A percentile compares a stretch with the other conserved stretches of the same genome.
Conservation (phyloP, 2,113 vertebrate species). For the Spizaetus ornatus region DNA sequence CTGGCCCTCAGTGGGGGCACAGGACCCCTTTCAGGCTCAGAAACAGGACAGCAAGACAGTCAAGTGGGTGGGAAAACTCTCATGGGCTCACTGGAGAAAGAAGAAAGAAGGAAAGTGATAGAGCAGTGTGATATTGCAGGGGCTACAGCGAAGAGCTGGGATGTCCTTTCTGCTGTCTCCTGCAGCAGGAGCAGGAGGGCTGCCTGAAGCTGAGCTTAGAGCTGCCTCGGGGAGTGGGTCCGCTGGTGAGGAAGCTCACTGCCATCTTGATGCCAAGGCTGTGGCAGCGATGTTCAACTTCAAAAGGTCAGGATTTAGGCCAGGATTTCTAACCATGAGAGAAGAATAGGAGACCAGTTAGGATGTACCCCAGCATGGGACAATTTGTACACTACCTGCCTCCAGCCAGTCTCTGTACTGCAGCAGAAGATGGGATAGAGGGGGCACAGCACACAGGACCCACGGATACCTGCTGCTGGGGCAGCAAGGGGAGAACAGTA, state of each 20-base stretch:
- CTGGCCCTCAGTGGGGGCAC: background rate
- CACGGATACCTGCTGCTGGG: fast-evolving
- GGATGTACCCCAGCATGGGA: background rate
- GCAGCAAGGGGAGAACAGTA: background rate
- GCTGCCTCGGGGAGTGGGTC: background rate
- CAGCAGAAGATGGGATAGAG: background rate
- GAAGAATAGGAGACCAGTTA: background rate
- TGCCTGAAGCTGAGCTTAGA: background rate
- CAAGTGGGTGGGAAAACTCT: background rate
- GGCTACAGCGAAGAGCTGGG: background rate
- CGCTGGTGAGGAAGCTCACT: background rate
- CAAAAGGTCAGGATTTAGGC: background rate
- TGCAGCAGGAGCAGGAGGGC: background rate
- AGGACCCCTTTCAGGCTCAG: background rate
- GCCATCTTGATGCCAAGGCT: background rate
- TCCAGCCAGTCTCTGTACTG: background rate
- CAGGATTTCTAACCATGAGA: background rate
- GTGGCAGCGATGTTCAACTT: background rate
- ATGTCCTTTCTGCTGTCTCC: background rate
- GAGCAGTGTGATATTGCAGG: background rate
- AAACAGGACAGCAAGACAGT: background rate
- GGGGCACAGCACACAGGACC: fast-evolving
- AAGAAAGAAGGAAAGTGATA: background rate
- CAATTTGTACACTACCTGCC: background rate
- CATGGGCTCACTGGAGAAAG: background rate